A percentile compares a stretch with the other conserved stretches of the same genome.
Conservation (phyloP, 2,797 vertebrate genomes). For the Microhierax caerulescens region DNA sequence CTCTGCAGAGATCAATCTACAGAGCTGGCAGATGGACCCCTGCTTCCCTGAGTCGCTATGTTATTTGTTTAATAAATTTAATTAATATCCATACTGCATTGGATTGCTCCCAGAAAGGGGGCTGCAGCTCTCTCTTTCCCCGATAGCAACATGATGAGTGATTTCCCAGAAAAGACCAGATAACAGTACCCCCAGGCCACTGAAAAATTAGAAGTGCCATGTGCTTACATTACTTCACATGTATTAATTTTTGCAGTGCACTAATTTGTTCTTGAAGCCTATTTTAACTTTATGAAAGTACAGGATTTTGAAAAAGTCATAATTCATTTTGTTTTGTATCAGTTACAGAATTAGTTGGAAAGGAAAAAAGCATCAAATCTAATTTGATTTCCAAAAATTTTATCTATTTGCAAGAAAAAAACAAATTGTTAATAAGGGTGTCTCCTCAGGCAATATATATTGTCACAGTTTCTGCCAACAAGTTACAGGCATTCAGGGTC, state of each 20-base stretch:
- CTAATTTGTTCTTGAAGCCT: constrained; percentile 56
- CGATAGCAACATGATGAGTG: constrained; percentile 76
- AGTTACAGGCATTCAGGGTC: constrained; percentile 28
- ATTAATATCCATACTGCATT: constrained; percentile 89
- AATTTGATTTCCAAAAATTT: constrained; percentile 26
- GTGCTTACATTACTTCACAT: constrained; percentile 72
- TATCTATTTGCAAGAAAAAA: constrained; percentile 25
- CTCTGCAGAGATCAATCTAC: constrained; percentile 83
- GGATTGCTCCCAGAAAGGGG: constrained; percentile 80
- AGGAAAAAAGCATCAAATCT: constrained; percentile 22
- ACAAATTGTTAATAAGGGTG: constrained; percentile 40
- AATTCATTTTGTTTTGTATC: constrained; percentile 36
- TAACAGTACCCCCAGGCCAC: constrained; percentile 74
- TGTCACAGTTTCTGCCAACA: constrained; percentile 34
- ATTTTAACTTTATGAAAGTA: constrained; percentile 54
- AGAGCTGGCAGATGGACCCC: constrained; percentile 87
- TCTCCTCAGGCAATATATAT: constrained; percentile 41
- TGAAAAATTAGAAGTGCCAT: constrained; percentile 78
- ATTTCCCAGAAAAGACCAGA: constrained; percentile 81
- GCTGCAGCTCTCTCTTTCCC: constrained; percentile 64
- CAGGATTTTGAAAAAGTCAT: constrained; percentile 5
- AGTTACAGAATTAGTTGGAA: constrained; percentile 38
- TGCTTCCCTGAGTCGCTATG: constrained; percentile 81
- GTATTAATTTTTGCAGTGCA: constrained; percentile 72
- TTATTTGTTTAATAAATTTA: constrained; percentile 96